Base-by-base conservation (phyloP, 2,113 vertebrate species). In the Rhabdornis inornatus region DNA sequence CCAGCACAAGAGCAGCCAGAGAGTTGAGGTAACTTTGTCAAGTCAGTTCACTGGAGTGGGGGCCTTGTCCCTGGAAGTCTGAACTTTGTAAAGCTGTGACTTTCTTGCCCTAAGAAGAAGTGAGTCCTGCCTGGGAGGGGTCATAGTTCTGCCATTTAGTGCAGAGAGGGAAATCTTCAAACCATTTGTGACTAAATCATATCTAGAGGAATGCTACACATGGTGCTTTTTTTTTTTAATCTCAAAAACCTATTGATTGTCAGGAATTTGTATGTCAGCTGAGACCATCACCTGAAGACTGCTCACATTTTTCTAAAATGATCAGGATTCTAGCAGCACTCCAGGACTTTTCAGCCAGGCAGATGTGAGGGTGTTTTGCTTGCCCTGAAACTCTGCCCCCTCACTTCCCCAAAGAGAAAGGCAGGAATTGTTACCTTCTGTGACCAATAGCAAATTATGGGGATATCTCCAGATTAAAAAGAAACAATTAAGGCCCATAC, bases 121-220 rank as follows among this genome's bases (percentile, higher is more conserved):
- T 14, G 57, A 63, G 11, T 37, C 33, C 81, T 64, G n/a, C 57
- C 68, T 55, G 22, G 47, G 59, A 64, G 18, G 22, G 40, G 8
- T 17, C n/a, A 27, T 13, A 37, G 49, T 23, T 55, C 81, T 72
- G 39, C 68, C 33, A 18, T 18, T 61, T 33, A 22, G 22, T 37
- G 57, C 39, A 45, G 33, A 27, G 49, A 39, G 14, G 9, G 27
- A 18, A 45, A 55, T 45, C 33, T 18, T 53, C 11, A 11, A 17
- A 44, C 28, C 17, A 1, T 31, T 71, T 72, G 33, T 17, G 27
- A 45, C 17, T 27, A 17, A 45, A 63, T 7, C 11, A 6, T 2
- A 45, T 18, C 57, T 55, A 15, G 27, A 55, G 22, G 13, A 55
- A 45, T 0, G 2, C 27, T 33, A 9, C 33, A 33, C 2, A 1